Evolutionary conservation across 1,140 invertebrate species (phyloP), one percentile per base, ranked within the genome.

Genomic region (Leucophenga varia): DNA sequence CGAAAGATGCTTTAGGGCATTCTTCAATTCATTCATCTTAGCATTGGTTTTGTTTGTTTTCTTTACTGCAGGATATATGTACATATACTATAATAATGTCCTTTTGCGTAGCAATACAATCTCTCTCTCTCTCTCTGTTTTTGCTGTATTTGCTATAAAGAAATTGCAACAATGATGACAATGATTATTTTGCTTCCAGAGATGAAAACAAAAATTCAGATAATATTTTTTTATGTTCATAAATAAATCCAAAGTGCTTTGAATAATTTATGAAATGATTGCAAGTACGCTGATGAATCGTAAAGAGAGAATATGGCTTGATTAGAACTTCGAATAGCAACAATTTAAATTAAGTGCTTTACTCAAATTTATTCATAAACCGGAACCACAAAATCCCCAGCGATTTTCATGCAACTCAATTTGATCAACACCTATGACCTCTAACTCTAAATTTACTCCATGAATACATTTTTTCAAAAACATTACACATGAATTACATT

Each of bases 81-180:
- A 7, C 4, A n/a, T n/a, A n/a, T n/a, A n/a, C n/a, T 12, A 1
- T 2, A 21, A 8, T 8, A 13, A 39, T 25, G 18, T 14, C 1
- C 3, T 16, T 16, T 1, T n/a, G n/a, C n/a, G n/a, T n/a, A n/a
- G n/a, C n/a, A 40, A 46, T 4, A 50, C 5, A 37, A 25, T 31
- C 21, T 18, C 4, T 14, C 21, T 25, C 13, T 3, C n/a, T 6
- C 12, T 43, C 47, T 45, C 47, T 50, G 52, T 50, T 65, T 63
- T 67, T 65, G 59, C 67, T 65, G 61, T 67, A 65, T n/a, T 65
- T 59, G 61, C 57, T 57, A 19, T 63, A 65, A 63, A 50, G 63
- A 47, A 65, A 65, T 65, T 65, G 63, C 63, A 65, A 57, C 54
- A 55, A 65, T 67, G 63, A 65, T 65, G 63, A 59, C 67, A 63